A percentile compares a stretch with the other conserved stretches of the same genome.
Conservation (phyloP, 2,797 vertebrate species). For the Scleropages formosus region DNA sequence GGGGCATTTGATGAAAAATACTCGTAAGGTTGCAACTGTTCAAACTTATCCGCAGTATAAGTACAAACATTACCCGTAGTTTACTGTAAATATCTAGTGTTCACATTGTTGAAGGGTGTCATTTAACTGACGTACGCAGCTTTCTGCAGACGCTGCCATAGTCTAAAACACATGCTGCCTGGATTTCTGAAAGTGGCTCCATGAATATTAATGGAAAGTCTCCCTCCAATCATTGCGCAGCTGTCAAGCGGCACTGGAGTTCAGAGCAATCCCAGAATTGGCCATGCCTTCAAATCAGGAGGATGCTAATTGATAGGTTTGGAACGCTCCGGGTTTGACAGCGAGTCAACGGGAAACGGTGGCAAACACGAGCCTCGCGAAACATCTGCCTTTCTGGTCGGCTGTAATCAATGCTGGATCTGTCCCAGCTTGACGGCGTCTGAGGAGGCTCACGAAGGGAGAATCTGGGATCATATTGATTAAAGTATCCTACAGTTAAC, state of each 20-base stretch:
- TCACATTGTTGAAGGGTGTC: not conserved
- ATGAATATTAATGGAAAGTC: slow-evolving; percentile 14
- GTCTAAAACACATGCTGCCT: not conserved
- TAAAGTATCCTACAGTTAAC: slow-evolving; percentile 38
- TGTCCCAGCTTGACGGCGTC: slow-evolving; percentile 47
- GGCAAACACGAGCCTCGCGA: not conserved
- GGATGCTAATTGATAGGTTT: not conserved
- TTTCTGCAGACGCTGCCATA: not conserved
- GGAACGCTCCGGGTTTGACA: not conserved
- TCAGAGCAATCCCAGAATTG: slow-evolving; percentile 15
- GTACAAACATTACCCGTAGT: too few relatives aligned
- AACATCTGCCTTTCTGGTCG: slow-evolving; percentile 37
- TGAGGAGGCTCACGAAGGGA: slow-evolving; percentile 48
- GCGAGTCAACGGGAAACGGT: slow-evolving; percentile 7
- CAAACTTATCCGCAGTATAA: too few relatives aligned
- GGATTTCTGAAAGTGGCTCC: not conserved
- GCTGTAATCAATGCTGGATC: slow-evolving; percentile 52
- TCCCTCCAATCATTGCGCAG: not conserved
- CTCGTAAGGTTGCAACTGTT: too few relatives aligned
- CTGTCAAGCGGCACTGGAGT: slow-evolving; percentile 11
- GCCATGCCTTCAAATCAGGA: not conserved
- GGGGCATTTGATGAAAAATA: too few relatives aligned
- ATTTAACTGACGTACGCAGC: not conserved
- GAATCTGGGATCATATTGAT: slow-evolving; percentile 59
- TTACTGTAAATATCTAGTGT: slow-evolving; percentile 1